Evolutionary conservation across 2,113 vertebrate genomes (phyloP), one percentile per base, ranked within the genome.

Genomic region (Tympanuchus pallidicinctus): DNA sequence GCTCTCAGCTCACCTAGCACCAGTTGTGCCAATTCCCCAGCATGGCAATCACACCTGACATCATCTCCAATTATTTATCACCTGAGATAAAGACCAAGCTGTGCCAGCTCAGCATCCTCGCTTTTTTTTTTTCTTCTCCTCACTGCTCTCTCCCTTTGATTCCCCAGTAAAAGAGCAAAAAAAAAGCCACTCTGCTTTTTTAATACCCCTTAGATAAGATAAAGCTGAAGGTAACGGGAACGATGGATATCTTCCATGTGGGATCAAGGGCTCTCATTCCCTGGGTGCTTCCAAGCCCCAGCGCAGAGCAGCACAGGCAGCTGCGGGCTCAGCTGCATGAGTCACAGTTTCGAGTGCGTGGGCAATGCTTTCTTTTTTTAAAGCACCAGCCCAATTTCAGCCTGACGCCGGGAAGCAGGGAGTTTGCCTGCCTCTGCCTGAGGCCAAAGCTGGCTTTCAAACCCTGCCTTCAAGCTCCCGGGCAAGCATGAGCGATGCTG

Each of bases 261-360:
- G 91, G 75, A 84, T 86, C 43, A 67, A 79, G 69, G 15, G 24
- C 82, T 76, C 75, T 64, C 79, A 60, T 59, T 74, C 78, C 73
- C 81, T 74, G 93, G 89, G 63, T 78, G 61, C 54, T 96, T 64
- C 21, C 52, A n/a, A 82, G 78, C 83, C 82, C 2, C 9, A 88
- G 73, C 19, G 7, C 38, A 78, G 54, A 69, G 90, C 82, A 79
- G 75, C 52, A 77, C 30, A 86, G 81, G 96, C 86, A 96, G 92
- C 88, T 89, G 88, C 82, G 65, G 27, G 73, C 90, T 93, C 85
- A 34, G 15, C 66, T 18, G 2, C 4, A 13, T 96, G 95, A 95
- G 82, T 94, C 96, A 95, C 79, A 94, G 95, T 94, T 95, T 94
- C 94, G 94, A 82, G 65, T 91, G 93, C 7, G 95, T 96, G 80